Percentiles rank a stretch among this genome's conserved stretches.
Evolutionary conservation across 2,797 vertebrate genomes (phyloP).

Genomic region (Poecilia velifera): DNA sequence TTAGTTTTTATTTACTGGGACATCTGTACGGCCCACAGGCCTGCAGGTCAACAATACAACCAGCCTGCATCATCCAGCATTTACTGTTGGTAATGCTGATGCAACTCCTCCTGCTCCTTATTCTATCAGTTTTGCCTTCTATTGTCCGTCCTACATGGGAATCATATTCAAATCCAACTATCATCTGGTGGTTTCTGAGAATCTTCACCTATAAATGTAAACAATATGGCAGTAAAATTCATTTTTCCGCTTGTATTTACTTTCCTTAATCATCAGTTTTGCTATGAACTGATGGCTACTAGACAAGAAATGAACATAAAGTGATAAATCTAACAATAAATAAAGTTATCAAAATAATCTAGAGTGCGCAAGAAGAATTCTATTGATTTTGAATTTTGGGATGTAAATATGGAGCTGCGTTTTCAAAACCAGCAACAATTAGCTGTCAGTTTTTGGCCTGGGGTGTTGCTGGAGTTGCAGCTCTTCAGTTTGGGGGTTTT

Average conservation of each 20-base stretch:
- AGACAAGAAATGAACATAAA: background rate
- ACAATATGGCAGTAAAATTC: background rate
- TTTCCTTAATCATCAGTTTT: background rate
- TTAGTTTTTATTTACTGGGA: background rate
- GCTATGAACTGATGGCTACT: background rate
- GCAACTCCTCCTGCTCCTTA: background rate
- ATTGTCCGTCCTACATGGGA: background rate
- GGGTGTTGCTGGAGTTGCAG: slow-evolving; percentile 25
- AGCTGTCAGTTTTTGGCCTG: background rate
- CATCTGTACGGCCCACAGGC: background rate
- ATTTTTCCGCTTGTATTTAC: background rate
- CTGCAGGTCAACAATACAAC: background rate
- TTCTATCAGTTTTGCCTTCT: background rate
- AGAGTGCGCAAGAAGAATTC: background rate
- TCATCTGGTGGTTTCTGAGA: background rate
- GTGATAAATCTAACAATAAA: background rate
- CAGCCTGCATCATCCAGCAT: background rate
- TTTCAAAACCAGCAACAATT: background rate
- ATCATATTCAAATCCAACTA: background rate
- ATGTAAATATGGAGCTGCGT: background rate
- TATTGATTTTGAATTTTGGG: background rate
- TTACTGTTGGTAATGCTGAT: background rate
- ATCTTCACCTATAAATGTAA: background rate
- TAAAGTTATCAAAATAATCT: background rate
- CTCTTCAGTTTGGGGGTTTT: slow-evolving; percentile 18